Evolutionary conservation across 2,113 vertebrate species (phyloP).

Genomic region (Dinomys branickii): DNA sequence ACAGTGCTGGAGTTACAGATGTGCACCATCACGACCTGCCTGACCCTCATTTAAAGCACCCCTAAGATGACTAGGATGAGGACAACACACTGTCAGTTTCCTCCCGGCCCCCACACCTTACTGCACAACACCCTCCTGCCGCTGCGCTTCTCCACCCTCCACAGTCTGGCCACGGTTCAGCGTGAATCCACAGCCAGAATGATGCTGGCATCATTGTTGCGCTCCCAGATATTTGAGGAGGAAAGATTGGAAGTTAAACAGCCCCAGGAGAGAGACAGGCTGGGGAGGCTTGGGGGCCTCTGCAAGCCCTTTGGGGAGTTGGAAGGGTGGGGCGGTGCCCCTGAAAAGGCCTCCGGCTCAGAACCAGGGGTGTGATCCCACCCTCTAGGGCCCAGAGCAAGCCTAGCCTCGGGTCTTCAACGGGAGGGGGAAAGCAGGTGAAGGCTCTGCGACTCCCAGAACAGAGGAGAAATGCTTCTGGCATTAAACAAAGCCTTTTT

Average conservation of each 20-base stretch:
- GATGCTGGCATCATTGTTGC: background rate
- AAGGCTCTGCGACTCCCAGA: background rate
- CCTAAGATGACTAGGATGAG: background rate
- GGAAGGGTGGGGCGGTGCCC: too few relatives aligned
- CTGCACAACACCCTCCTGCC: background rate
- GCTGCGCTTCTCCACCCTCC: background rate
- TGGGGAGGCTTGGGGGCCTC: background rate
- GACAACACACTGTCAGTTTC: too few relatives aligned
- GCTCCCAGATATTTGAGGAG: conserved; percentile 1
- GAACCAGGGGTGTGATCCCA: background rate
- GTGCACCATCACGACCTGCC: background rate
- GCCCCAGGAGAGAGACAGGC: conserved; percentile 2
- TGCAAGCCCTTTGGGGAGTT: background rate
- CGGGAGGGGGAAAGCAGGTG: conserved; percentile 36
- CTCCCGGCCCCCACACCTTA: background rate
- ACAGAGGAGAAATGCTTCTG: conserved; percentile 64
- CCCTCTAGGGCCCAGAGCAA: too few relatives aligned
- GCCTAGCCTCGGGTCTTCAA: background rate
- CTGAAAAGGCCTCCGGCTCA: background rate
- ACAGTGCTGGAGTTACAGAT: background rate
- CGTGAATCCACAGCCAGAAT: conserved; percentile 36
- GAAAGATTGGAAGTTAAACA: conserved; percentile 58
- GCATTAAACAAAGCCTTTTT: conserved; percentile 83
- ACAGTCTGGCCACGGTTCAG: background rate
- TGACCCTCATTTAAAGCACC: background rate